Evolutionary conservation across 2,113 vertebrate species (phyloP), one percentile per base, ranked within the genome.

Genomic region (Tragelaphus strepsiceros): DNA sequence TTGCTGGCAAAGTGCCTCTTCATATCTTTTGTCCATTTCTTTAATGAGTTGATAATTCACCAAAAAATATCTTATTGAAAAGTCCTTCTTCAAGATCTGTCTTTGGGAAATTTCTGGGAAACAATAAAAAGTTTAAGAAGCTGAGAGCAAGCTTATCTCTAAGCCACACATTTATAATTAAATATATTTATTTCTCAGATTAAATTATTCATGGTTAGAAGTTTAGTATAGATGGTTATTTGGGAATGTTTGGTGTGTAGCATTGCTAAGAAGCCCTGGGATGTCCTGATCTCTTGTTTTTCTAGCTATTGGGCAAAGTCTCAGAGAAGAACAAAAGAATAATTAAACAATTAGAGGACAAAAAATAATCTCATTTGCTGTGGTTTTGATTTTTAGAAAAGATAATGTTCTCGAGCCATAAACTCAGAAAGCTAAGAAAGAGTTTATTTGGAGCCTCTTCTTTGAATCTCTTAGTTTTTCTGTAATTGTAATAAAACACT

Each of bases 351-450:
- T 56, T 56, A 91, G 64, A 83, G 58, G 80, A 83, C 58, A 93
- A 43, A 85, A 95, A 95, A 77, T 24, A 87, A 80, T 49, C 43
- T 74, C 32, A 67, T 94, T 97, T 88, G 32, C 19, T 94, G 8
- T 30, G 3, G 58, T 96, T 97, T 95, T 88, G 64, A 90, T 88
- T 85, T 97, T 98, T 54, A 64, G 54, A 64, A 96, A 90, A 84
- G 86, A 84, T 46, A 87, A 92, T 90, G 28, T 88, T 92, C 58
- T 58, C 53, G 94, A 88, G 64, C 43, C 16, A 43, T 64, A 94
- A 94, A 81, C 80, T 92, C 39, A 61, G 78, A 88, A 96, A 97
- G 77, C 59, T 11, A 56, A 92, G 77, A n/a, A 58, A 56, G 17
- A 35, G 11, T 92, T 88, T 74, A 43, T 67, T 90, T 96, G 90